A percentile compares a stretch with the other conserved stretches of the same genome.
Conservation (phyloP, 1,140 invertebrate genomes). For the Eriosoma lanigerum region DNA sequence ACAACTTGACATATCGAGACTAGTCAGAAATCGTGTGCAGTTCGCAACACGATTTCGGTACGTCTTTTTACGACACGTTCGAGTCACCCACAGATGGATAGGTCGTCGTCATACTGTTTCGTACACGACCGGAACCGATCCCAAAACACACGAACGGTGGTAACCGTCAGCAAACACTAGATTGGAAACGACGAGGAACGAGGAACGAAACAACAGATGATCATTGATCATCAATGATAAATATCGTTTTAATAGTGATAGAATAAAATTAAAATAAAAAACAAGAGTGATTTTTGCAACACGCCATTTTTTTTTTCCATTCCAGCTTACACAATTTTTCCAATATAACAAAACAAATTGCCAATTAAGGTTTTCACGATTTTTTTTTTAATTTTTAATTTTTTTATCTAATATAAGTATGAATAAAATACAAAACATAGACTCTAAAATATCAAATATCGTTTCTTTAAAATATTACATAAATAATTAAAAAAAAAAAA, state of each 20-base stretch:
- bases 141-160: too few species aligned
- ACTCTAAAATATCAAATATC: slow-evolving; percentile 52
- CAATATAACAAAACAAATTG: slow-evolving; percentile 49
- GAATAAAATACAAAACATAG: slow-evolving; percentile 52
- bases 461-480: slow-evolving; percentile 48
- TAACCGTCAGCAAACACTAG: too few species aligned
- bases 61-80: too few species aligned
- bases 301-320: slow-evolving; percentile 50
- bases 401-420: slow-evolving; percentile 51
- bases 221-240: too few species aligned
- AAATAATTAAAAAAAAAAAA: slow-evolving; percentile 24
- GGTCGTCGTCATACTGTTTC: too few species aligned
- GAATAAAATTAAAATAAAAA: background rate
- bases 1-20: too few species aligned
- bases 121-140: too few species aligned
- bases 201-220: background rate
- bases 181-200: background rate
- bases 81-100: too few species aligned
- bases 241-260: background rate
- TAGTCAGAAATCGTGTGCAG: too few species aligned
- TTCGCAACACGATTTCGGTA: too few species aligned
- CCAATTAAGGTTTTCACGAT: slow-evolving; percentile 23
- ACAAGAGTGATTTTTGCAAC: slow-evolving; percentile 17
- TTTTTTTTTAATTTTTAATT: slow-evolving; percentile 39
- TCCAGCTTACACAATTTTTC: slow-evolving; percentile 42